Percentiles rank a stretch among this genome's conserved stretches.
phyloP scores from a whole-genome alignment of 2,888 invertebrate genomes.

The Thecophora atra region DNA sequence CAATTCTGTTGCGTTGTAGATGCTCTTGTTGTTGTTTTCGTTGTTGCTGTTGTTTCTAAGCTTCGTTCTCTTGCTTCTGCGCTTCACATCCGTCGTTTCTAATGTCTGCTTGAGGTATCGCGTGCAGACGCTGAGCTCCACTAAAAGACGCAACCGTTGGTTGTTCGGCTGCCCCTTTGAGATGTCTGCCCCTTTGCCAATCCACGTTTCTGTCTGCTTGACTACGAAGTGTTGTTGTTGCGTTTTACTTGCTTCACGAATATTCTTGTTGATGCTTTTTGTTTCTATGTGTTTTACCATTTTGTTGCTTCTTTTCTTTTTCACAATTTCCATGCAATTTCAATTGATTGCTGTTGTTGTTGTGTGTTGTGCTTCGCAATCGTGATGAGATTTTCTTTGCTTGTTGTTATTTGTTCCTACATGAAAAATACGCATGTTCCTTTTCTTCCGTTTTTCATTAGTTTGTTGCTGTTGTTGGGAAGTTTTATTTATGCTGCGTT shows the following conservation, averaged over 20 bases:
- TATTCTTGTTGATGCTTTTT: not conserved
- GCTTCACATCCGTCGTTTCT: slow-evolving; percentile 38
- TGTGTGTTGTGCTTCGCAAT: slow-evolving; percentile 51
- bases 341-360: slow-evolving; percentile 19
- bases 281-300: not conserved
- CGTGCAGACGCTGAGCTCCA: not conserved
- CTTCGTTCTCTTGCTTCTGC: not conserved
- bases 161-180: not conserved
- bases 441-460: slow-evolving; percentile 3
- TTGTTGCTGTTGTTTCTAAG: slow-evolving; percentile 2
- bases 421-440: slow-evolving; percentile 59
- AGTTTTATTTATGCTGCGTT: too few species aligned
- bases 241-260: not conserved
- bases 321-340: not conserved
- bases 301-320: not conserved
- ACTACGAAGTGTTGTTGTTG: not conserved
- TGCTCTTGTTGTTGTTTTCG: not conserved
- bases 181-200: not conserved
- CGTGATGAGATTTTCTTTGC: slow-evolving; percentile 54
- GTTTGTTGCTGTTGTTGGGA: not conserved
- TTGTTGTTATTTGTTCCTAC: slow-evolving; percentile 49
- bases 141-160: not conserved
- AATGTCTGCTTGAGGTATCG: slow-evolving; percentile 53
- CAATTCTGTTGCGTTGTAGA: too few species aligned
- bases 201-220: not conserved